Evolutionary conservation across 2,113 vertebrate species (phyloP).

Genomic region (Corydoras maculifer): DNA sequence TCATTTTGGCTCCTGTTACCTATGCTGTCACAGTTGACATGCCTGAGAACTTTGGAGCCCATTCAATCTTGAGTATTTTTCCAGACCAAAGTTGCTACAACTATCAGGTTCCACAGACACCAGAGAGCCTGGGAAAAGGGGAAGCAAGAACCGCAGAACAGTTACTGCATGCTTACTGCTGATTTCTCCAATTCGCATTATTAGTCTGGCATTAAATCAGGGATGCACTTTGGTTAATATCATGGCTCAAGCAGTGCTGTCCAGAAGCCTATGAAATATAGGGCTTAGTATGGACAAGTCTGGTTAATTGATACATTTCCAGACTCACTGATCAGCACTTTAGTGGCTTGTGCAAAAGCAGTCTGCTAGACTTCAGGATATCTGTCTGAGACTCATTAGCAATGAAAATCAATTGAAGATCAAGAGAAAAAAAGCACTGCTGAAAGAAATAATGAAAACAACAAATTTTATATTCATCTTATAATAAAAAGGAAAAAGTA

Average conservation of each 20-base stretch:
- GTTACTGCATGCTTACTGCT: neutral
- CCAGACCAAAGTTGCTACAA: neutral
- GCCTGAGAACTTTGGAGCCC: neutral
- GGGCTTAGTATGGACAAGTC: no score
- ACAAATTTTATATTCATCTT: no score
- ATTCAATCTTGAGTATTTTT: neutral
- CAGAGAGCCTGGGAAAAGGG: neutral
- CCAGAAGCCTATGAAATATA: no score
- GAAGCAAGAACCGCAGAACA: neutral
- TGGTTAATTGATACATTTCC: no score
- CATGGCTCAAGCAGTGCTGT: neutral
- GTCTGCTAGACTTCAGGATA: no score
- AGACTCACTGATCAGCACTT: neutral
- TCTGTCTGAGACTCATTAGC: neutral
- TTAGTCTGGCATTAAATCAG: constrained; percentile 21
- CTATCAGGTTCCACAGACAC: neutral
- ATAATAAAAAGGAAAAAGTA: no score
- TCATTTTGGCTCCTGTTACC: neutral
- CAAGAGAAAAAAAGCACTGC: neutral
- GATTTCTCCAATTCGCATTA: neutral
- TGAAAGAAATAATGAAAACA: no score
- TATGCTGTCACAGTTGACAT: neutral
- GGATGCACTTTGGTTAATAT: neutral
- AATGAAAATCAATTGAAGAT: constrained; percentile 6
- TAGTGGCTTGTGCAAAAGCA: neutral